Conservation (phyloP, 2,113 vertebrate species). For the Stictonetta naevosa region DNA sequence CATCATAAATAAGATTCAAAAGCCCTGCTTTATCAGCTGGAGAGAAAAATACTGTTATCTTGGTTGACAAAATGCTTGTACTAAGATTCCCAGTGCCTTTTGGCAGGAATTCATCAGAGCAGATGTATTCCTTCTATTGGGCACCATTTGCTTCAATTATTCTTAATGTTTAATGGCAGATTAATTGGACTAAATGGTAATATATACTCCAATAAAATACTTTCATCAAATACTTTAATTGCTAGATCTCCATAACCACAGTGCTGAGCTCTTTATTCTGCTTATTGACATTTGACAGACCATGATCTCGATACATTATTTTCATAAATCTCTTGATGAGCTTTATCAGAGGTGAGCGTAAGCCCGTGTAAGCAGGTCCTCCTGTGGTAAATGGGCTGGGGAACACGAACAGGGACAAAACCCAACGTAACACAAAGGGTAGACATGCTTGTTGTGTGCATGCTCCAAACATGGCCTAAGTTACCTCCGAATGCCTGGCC, state of each 20-base stretch:
- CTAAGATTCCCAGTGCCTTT: slow-evolving; percentile 47
- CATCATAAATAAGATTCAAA: slow-evolving; percentile 55
- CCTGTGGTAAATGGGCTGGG: not conserved
- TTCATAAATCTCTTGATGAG: slow-evolving; percentile 18
- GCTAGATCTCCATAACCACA: not conserved
- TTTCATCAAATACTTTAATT: slow-evolving; percentile 67
- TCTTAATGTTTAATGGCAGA: slow-evolving; percentile 69
- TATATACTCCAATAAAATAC: slow-evolving; percentile 64
- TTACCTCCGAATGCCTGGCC: not conserved
- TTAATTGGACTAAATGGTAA: slow-evolving; percentile 70
- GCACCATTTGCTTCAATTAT: slow-evolving; percentile 69
- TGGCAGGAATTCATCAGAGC: slow-evolving; percentile 64
- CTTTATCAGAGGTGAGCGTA: slow-evolving; percentile 7
- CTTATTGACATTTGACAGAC: slow-evolving; percentile 61
- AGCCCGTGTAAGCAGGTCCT: not conserved
- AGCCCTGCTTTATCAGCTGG: slow-evolving; percentile 39
- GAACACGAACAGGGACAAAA: not conserved
- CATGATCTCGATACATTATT: not conserved
- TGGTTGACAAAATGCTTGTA: slow-evolving; percentile 40
- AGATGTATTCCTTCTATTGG: slow-evolving; percentile 63
- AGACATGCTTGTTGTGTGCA: not conserved
- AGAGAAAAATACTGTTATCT: slow-evolving; percentile 48
- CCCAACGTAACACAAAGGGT: not conserved
- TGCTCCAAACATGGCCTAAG: not conserved
- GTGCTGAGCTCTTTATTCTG: slow-evolving; percentile 37